These are phyloP conservation scores for Tetragonula clypearis DNA, from an alignment of 1,140 invertebrate genomes.

Conservation along the genomic window DNA sequence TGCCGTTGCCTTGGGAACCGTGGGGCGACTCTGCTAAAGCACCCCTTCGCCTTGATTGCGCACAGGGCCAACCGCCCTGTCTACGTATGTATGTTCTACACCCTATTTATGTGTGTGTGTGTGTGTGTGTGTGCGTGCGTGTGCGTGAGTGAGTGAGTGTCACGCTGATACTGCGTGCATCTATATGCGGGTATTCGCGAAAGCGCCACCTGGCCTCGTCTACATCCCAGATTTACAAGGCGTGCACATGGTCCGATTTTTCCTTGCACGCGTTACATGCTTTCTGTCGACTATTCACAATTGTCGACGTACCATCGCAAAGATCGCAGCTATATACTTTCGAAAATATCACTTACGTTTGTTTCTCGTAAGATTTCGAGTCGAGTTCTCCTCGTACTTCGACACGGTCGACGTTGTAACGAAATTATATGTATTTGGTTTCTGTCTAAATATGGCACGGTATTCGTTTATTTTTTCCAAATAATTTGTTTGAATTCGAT, in stretches of 20 bases:
- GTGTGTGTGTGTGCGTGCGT: not conserved
- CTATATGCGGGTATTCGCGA: not conserved
- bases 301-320: not conserved
- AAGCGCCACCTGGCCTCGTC: slow-evolving; percentile 33
- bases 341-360: not conserved
- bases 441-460: not conserved
- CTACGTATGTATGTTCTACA: slow-evolving; percentile 16
- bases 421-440: not conserved
- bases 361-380: not conserved
- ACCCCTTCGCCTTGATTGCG: slow-evolving; percentile 76
- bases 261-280: not conserved
- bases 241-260: not conserved
- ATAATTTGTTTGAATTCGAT: not conserved
- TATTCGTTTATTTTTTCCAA: not conserved
- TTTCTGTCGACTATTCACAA: not conserved
- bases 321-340: slow-evolving; percentile 1
- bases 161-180: not conserved
- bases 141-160: not conserved
- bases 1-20: slow-evolving; percentile 80
- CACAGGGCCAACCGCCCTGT: slow-evolving; percentile 60
- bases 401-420: no score
- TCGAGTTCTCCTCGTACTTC: not conserved
- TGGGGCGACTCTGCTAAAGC: slow-evolving; percentile 73
- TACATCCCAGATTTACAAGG: slow-evolving; percentile 46
- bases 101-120: not conserved